phyloP scores from a whole-genome alignment of 2,113 vertebrate genomes.

The Otus sunia region DNA sequence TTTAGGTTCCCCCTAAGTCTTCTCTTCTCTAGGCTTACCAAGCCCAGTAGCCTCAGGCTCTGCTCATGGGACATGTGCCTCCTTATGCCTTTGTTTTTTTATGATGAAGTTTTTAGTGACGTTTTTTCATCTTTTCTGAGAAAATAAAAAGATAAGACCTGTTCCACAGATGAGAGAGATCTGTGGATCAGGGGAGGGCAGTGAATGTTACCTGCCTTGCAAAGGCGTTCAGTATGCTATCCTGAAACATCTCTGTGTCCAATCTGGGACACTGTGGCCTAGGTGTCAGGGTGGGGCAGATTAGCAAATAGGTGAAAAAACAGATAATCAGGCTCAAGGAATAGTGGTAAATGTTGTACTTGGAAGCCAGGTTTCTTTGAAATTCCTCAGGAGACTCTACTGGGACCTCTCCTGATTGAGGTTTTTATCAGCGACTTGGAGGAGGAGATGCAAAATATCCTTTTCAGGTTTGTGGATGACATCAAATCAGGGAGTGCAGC shows the following conservation, averaged over 20 bases:
- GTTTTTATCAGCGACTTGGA: background rate
- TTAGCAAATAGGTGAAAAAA: background rate
- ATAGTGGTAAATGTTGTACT: background rate
- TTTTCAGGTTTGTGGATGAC: background rate
- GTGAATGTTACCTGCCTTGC: background rate
- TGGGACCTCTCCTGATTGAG: background rate
- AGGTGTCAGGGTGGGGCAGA: background rate
- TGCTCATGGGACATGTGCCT: background rate
- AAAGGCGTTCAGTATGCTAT: background rate
- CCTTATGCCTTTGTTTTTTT: background rate
- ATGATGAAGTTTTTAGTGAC: background rate
- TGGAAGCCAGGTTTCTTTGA: background rate
- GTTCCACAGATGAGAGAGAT: background rate
- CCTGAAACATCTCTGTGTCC: background rate
- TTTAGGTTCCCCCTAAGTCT: background rate
- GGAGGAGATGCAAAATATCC: background rate
- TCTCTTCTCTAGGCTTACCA: background rate
- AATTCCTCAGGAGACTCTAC: background rate
- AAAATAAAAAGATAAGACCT: background rate
- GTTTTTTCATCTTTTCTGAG: background rate
- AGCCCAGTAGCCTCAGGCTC: background rate
- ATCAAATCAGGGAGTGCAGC: background rate
- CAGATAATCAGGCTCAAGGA: background rate
- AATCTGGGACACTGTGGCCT: background rate
- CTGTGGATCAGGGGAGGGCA: background rate